A percentile compares a stretch with the other conserved stretches of the same genome.
phyloP scores from a whole-genome alignment of 2,113 vertebrate genomes.

The Leptosomus discolor region DNA sequence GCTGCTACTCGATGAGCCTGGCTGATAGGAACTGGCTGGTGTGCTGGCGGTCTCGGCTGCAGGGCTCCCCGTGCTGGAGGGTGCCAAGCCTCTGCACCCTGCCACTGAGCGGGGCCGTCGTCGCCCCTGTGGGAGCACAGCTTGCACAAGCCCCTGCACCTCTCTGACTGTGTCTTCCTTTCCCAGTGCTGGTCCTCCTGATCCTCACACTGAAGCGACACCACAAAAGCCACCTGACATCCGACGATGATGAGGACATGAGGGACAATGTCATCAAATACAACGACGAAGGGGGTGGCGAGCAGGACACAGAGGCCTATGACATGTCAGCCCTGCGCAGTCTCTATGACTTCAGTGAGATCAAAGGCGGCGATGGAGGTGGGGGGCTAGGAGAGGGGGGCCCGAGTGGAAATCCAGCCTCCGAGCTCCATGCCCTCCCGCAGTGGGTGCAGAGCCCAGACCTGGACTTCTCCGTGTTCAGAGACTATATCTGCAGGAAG shows the following conservation, averaged over 20 bases:
- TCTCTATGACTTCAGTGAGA: constrained; percentile 94
- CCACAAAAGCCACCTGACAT: constrained; percentile 89
- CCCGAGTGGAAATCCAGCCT: constrained; percentile 28
- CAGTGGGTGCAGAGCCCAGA: constrained; percentile 84
- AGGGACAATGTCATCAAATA: constrained; percentile 99
- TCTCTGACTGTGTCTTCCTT: not conserved
- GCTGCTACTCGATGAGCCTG: not conserved
- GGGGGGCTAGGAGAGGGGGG: constrained; percentile 44
- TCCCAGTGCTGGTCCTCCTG: constrained; percentile 89
- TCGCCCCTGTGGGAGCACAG: fast-evolving
- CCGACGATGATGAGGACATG: constrained; percentile 98
- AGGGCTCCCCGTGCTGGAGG: fast-evolving
- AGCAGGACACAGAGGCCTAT: constrained; percentile 98
- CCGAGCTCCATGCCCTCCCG: constrained; percentile 84
- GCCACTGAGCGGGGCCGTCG: fast-evolving
- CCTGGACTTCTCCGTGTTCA: constrained; percentile 92
- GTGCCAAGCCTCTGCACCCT: not conserved
- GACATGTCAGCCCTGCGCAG: constrained; percentile 97
- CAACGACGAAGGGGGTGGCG: constrained; percentile 96
- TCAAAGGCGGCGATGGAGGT: constrained; percentile 81
- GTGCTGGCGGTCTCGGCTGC: fast-evolving
- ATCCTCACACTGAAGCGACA: constrained; percentile 95
- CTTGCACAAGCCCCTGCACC: fast-evolving
- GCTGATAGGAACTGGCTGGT: not conserved
- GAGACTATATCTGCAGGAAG: constrained; percentile 94